Evolutionary conservation across 1,140 invertebrate species (phyloP), one percentile per base, ranked within the genome.

Genomic region (Drosophila micromelanica): DNA sequence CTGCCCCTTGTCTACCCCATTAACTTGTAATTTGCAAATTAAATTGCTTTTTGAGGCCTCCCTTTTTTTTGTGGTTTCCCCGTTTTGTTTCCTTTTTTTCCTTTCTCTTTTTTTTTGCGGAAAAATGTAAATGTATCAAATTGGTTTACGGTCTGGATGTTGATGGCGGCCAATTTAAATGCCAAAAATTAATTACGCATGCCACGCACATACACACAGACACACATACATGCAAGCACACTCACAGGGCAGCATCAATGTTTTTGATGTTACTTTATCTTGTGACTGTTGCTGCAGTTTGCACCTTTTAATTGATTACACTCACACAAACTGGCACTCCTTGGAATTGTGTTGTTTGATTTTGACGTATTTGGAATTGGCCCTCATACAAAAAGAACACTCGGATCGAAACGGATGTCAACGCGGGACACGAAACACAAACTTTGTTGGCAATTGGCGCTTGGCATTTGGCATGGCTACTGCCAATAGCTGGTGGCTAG

Each of bases 1-100:
- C 15, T 15, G 30, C 59, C 60, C 60, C 72, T 51, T 48, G 20
- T 35, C 55, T 65, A 65, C 51, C 80, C 72, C 80, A 85, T 80
- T 78, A 87, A 81, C 77, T 85, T 85, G 81, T 85, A 78, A 86
- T 87, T 86, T 86, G 81, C 87, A 87, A 87, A 86, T 86, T 72
- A 87, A 86, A 86, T 87, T 81, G 82, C 69, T 62, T 78, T 80
- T 74, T 62, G 40, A 30, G 67, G 76, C 52, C 37, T 68, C 65
- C 56, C 60, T n/a, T n/a, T 78, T 35, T 70, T 56, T 69, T 74
- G 59, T 54, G 52, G 46, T 61, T 51, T 40, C 15, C 40, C 32
- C 40, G n/a, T 64, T 60, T 64, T 63, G 20, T 51, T 42, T 51
- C 9, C 2, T 35, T 37, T 15, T 42, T 57, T 30, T 64, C 9